Base-by-base conservation (phyloP, 2,113 vertebrate species). In the Nesoenas mayeri region DNA sequence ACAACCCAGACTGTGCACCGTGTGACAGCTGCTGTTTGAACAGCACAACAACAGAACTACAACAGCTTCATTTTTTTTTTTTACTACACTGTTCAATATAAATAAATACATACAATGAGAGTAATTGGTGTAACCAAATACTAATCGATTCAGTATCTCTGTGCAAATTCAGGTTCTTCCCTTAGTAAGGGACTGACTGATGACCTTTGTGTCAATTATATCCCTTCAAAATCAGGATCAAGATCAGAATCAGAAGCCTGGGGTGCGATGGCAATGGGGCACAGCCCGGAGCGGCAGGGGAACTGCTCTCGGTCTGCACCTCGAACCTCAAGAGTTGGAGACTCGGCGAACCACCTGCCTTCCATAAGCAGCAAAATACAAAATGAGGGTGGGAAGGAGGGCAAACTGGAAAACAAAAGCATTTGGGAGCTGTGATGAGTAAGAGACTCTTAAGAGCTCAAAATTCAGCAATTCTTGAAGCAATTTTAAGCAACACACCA, bases 31-130 rank as follows among this genome's bases (percentile, higher is more conserved):
- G 4, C 42, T 5, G 0, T 3, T 56, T 5, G 4, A 61, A 24
- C 0, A 34, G 34, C 79, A 2, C 0, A 40, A 8, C 74, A 54
- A 0, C 48, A 9, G 0, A 9, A 12, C 9, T 12, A 1, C 0
- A 40, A 2, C 26, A 29, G 14, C 1, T 34, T 3, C n/a, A 3
- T 44, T 22, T 40, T 36, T 44, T n/a, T n/a, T n/a, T 47, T 29
- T 31, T 26, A 18, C 66, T 17, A 1, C 9, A 0, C 32, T n/a
- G 60, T 7, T 31, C 65, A 12, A 1, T 6, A 8, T 11, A 32
- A 85, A 4, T 29, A 40, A 34, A 51, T 5, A 3, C 12, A 13
- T 9, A 3, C 10, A 24, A 9, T 12, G 61, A 42, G 22, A 74
- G 56, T n/a, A 34, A 32, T 34, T 51, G 11, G 22, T 4, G 40